Evolutionary conservation across 2,113 vertebrate species (phyloP).

Genomic region (Cardinalis cardinalis): DNA sequence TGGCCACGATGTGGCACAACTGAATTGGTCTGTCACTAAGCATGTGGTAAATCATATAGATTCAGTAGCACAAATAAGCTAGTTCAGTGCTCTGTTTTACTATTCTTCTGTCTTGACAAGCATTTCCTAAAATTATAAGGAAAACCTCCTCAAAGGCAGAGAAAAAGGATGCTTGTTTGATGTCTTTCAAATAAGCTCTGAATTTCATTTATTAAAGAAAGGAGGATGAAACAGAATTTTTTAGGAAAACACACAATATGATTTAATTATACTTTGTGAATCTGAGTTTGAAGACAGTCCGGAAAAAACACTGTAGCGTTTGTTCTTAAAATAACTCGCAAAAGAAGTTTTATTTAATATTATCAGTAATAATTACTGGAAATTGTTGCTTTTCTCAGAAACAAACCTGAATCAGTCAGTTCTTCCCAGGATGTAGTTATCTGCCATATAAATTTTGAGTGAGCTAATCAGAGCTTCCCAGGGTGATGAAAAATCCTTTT

Average conservation of each 20-base stretch:
- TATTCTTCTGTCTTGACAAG: not conserved
- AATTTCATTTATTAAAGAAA: not conserved
- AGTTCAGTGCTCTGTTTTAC: not conserved
- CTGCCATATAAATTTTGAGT: not conserved
- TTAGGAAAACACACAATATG: not conserved
- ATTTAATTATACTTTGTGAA: not conserved
- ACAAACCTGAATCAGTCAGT: not conserved
- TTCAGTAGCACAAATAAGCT: not conserved
- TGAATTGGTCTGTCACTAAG: not conserved
- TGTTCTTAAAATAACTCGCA: not conserved
- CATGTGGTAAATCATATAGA: not conserved
- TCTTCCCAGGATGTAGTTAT: not conserved
- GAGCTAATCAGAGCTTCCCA: not conserved
- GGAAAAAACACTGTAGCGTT: not conserved
- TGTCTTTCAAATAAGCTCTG: not conserved
- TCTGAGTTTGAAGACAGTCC: not conserved
- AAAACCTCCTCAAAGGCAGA: not conserved
- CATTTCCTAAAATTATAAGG: not conserved
- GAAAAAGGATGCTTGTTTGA: not conserved
- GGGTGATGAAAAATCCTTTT: not conserved
- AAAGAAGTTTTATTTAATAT: not conserved
- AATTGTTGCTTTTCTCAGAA: not conserved
- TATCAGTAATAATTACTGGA: not conserved
- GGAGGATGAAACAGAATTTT: not conserved
- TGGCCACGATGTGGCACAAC: not conserved